A percentile compares a stretch with the other conserved stretches of the same genome.
These are phyloP conservation scores for Ascaphus truei DNA, from an alignment of 2,113 vertebrate species.

Conservation along the genomic window DNA sequence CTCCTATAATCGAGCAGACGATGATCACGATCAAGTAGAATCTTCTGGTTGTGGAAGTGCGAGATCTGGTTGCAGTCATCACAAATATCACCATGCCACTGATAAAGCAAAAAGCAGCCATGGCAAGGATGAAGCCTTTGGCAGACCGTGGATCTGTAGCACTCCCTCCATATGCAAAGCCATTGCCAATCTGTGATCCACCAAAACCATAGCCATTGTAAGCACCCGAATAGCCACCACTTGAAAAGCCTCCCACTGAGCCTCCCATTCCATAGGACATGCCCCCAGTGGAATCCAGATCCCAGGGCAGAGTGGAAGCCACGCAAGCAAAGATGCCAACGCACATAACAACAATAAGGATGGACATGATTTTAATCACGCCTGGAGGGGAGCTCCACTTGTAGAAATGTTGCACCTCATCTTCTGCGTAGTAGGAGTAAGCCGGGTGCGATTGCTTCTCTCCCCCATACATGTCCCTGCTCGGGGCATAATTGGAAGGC, in stretches of 20 bases:
- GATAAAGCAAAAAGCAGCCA: slow-evolving; percentile 76
- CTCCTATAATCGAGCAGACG: slow-evolving; percentile 64
- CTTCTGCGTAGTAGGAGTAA: slow-evolving; percentile 70
- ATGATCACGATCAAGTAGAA: slow-evolving; percentile 78
- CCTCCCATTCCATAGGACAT: slow-evolving; percentile 40
- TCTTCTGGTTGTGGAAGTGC: slow-evolving; percentile 55
- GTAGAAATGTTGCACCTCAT: slow-evolving; percentile 76
- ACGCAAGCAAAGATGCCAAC: slow-evolving; percentile 84
- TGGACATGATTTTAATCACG: slow-evolving; percentile 82
- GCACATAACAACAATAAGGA: slow-evolving; percentile 81
- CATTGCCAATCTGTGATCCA: slow-evolving; percentile 49
- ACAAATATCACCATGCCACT: slow-evolving; percentile 72
- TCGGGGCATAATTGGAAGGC: slow-evolving; percentile 61
- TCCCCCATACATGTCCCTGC: slow-evolving; percentile 64
- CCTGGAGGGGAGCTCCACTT: slow-evolving; percentile 83
- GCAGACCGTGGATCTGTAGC: slow-evolving; percentile 75
- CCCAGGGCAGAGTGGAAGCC: slow-evolving; percentile 84
- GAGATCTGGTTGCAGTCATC: slow-evolving; percentile 69
- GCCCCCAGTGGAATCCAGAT: slow-evolving; percentile 68
- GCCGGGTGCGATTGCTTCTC: slow-evolving; percentile 63
- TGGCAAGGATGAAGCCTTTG: slow-evolving; percentile 83
- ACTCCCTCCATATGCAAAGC: slow-evolving; percentile 56
- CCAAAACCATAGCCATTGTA: slow-evolving; percentile 50
- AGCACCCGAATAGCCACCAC: slow-evolving; percentile 33
- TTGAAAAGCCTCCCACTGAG: slow-evolving; percentile 2